phyloP scores from a whole-genome alignment of 2,888 invertebrate genomes.

The Euzetes globulus region DNA sequence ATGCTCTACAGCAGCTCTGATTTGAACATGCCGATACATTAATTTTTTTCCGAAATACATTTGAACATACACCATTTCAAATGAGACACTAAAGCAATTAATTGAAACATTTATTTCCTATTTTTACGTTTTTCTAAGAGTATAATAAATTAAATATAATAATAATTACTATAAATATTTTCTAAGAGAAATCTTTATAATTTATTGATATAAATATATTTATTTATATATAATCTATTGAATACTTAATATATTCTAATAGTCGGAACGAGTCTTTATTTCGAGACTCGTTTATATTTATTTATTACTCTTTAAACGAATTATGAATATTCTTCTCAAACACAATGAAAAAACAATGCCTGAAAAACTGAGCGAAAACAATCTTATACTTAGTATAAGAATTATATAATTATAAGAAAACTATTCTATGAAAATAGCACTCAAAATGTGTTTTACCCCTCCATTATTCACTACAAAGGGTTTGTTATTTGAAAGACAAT shows the following conservation, averaged over 20 bases:
- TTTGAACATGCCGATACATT: not conserved
- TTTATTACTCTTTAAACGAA: too few relatives aligned
- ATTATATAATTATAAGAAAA: too few relatives aligned
- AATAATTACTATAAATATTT: not conserved
- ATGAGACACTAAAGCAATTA: not conserved
- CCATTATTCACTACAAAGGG: not conserved
- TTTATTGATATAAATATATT: not conserved
- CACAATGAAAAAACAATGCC: too few relatives aligned
- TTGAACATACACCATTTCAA: not conserved
- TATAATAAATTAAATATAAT: not conserved
- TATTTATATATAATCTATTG: not conserved
- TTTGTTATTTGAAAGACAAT: not conserved
- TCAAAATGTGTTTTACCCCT: not conserved
- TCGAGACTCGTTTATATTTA: too few relatives aligned
- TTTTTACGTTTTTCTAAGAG: conserved; percentile 1
- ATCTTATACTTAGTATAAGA: too few relatives aligned
- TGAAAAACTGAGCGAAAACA: too few relatives aligned
- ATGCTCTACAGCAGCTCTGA: conserved; percentile 32
- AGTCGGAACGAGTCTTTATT: not conserved
- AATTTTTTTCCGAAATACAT: not conserved
- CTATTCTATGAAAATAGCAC: not conserved
- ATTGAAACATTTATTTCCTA: not conserved
- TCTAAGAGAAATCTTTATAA: not conserved
- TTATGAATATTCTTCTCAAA: too few relatives aligned
- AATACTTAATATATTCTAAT: not conserved